Evolutionary conservation across 2,888 invertebrate species (phyloP), one percentile per base, ranked within the genome.

Genomic region (Sericinus montela): DNA sequence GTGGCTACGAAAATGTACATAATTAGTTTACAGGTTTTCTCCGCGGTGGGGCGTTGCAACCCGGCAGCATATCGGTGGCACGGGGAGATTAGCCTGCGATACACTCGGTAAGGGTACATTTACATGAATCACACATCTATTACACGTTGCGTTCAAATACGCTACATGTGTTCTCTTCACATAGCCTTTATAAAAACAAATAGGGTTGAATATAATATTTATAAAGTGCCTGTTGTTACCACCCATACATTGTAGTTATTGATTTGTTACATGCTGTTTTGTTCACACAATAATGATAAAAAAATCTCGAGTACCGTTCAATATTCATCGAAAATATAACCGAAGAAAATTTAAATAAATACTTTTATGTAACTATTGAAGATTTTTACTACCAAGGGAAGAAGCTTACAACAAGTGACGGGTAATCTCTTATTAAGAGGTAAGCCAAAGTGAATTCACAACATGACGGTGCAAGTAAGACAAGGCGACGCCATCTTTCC

Each of bases 21-120:
- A 87, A 87, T 88, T 87, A 87, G 87, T 88, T 88, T 87, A 87
- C 87, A 87, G 86, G 83, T 87, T 87, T 86, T 84, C 86, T 81
- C 75, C 63, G 64, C 58, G 63, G 69, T 71, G 68, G 72, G 74
- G 73, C 67, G 58, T 74, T 37, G 14, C 73, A 59, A 37, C 57
- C 55, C 62, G 71, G 68, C 67, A 82, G 68, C 67, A 82, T 82
- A 81, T 82, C 54, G 60, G 56, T 59, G 52, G 53, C 6, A 67
- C 71, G 77, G 73, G 58, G 69, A 78, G 82, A 82, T 82, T 76
- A 80, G 70, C 69, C 69, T 69, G 68, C 76, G 80, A 82, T 83
- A 82, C 77, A 83, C 84, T 80, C 67, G 76, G 80, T 80, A 82
- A 82, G 81, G 84, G 82, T 78, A 79, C 79, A 81, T 83, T 83